Conservation (phyloP, 2,888 invertebrate genomes). For the Elysia crispata region DNA sequence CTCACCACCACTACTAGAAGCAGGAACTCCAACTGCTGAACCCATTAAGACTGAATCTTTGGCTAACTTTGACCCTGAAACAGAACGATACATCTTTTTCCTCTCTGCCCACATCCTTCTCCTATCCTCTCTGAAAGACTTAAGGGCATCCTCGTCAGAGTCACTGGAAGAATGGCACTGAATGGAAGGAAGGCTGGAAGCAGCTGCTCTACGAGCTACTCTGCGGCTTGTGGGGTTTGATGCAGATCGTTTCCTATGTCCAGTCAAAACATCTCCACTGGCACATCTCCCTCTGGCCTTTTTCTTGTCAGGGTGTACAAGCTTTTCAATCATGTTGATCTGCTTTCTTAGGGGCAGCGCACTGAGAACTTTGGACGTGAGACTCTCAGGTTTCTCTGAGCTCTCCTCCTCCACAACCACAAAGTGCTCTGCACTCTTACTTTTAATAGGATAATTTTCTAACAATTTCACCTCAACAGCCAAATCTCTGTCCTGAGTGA, state of each 20-base stretch:
- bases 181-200: constrained; percentile 41
- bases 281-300: constrained; percentile 29
- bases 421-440: constrained; percentile 49
- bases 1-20: neutral
- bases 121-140: constrained; percentile 36
- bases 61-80: constrained; percentile 33
- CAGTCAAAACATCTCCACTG: constrained; percentile 14
- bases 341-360: constrained; percentile 33
- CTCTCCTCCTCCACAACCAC: constrained; percentile 44
- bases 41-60: constrained; percentile 15
- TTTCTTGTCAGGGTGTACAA: constrained; percentile 24
- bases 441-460: constrained; percentile 46
- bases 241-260: constrained; percentile 43
- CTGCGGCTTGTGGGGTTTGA: constrained; percentile 36
- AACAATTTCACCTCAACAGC: constrained; percentile 53
- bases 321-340: constrained; percentile 1
- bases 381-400: constrained; percentile 32
- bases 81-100: constrained; percentile 40
- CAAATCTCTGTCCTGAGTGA: constrained; percentile 49
- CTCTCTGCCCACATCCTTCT: constrained; percentile 41
- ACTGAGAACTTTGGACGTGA: constrained; percentile 29
- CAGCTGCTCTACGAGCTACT: neutral
- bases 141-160: constrained; percentile 41
- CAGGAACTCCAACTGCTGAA: neutral
- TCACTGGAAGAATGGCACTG: constrained; percentile 39